Percentiles rank a stretch among this genome's conserved stretches.
Conservation (phyloP, 2,113 vertebrate genomes). For the Lophochroa leadbeateri region DNA sequence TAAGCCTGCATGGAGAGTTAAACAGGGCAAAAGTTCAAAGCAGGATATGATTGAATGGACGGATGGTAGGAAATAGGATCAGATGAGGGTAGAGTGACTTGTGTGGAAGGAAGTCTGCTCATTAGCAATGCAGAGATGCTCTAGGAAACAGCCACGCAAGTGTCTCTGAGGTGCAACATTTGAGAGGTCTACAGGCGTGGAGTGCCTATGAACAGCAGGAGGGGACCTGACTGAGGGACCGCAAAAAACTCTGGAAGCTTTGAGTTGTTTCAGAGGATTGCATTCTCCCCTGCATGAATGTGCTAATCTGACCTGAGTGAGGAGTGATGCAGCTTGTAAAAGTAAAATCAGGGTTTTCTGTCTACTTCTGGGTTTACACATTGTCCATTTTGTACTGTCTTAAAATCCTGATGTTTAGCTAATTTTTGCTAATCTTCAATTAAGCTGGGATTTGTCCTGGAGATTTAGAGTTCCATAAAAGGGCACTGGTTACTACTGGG, state of each 20-base stretch:
- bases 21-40: constrained; percentile 50
- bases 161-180: background rate
- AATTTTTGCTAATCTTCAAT: background rate
- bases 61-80: constrained; percentile 10
- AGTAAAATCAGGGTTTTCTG: background rate
- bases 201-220: background rate
- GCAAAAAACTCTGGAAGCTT: background rate
- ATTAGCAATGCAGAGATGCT: constrained; percentile 27
- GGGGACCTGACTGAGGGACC: background rate
- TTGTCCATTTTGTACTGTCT: background rate
- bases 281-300: background rate
- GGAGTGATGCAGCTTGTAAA: background rate
- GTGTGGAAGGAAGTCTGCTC: background rate
- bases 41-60: background rate
- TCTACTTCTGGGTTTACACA: background rate
- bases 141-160: background rate
- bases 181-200: background rate
- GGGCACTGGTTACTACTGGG: background rate
- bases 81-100: background rate
- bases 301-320: background rate
- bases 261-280: background rate
- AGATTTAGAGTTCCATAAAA: background rate
- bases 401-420: background rate
- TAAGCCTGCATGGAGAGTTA: constrained; percentile 30
- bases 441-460: background rate